Base-by-base conservation (phyloP, 35 echinoderm and acorn worm species). In the Amphiura filiformis region DNA sequence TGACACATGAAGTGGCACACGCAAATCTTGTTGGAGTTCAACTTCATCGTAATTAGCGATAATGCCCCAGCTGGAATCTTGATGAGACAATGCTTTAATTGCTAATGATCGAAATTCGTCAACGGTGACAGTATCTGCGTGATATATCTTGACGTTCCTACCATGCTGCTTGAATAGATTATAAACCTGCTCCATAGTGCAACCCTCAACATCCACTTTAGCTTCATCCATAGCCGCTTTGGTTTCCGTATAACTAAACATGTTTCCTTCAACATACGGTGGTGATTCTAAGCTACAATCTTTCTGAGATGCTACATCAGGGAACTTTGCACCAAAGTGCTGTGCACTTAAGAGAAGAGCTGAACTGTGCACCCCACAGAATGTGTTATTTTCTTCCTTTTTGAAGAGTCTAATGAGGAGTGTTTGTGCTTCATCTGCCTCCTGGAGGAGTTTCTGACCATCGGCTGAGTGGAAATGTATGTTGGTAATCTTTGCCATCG, bases 301-400 rank as follows among this genome's bases (percentile, higher is more conserved):
- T 14, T 32, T 32, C 49, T 88, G 65, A 15, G 56, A 56, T 57
- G 76, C 65, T 22, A 77, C 40, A 36, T 41, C 35, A 17, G 56
- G 36, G 26, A 38, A 84, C 31, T 82, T 32, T 39, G 76, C 36
- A 26, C 89, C 93, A 15, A 95, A 64, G 44, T 79, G 76, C 11
- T 82, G 77, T 26, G 93, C 93, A 79, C 89, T 95, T 85, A 95
- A 88, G 22, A 88, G 17, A 32, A 91, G 61, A 37, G 89, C 85
- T 65, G 84, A 84, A 38, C 89, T 91, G 22, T 91, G 88, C 13
- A 94, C 84, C 23, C 93, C 93, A 56, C 93, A 91, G 81, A 88
- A 95, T 9, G 89, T 76, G 33, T 88, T 86, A 49, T 95, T 91
- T 33, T 81, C 39, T 39, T 91, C 88, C 33, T 95, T 89, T 35